Conservation (phyloP, 2,113 vertebrate species). For the Baryphthengus martii region DNA sequence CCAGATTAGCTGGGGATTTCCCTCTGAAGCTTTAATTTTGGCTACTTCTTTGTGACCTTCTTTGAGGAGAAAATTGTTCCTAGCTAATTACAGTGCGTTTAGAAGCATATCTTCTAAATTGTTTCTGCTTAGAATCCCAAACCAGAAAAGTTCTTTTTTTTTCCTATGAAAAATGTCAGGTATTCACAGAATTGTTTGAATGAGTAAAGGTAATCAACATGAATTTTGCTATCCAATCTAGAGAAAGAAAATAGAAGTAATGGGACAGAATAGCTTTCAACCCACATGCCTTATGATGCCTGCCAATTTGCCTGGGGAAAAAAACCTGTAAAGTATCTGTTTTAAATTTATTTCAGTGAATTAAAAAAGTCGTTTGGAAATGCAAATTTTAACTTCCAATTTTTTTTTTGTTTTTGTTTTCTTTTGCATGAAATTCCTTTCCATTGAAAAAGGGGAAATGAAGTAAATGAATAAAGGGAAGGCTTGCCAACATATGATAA, state of each 20-base stretch:
- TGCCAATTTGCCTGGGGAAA: background rate
- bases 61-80: background rate
- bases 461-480: slow-evolving; percentile 16
- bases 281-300: background rate
- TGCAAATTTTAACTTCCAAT: background rate
- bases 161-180: background rate
- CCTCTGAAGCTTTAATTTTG: background rate
- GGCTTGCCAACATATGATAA: background rate
- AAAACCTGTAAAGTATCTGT: background rate
- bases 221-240: background rate
- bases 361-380: background rate
- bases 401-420: background rate
- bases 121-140: background rate
- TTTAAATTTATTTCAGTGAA: background rate
- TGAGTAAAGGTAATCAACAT: background rate
- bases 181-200: background rate
- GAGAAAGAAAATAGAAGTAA: background rate
- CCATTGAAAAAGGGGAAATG: background rate
- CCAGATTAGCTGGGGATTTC: background rate
- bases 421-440: background rate
- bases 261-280: background rate
- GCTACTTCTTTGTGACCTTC: background rate
- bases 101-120: background rate
- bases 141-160: background rate
- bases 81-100: background rate